Conservation (phyloP, 2,888 invertebrate genomes). For the Brassicogethes aeneus region DNA sequence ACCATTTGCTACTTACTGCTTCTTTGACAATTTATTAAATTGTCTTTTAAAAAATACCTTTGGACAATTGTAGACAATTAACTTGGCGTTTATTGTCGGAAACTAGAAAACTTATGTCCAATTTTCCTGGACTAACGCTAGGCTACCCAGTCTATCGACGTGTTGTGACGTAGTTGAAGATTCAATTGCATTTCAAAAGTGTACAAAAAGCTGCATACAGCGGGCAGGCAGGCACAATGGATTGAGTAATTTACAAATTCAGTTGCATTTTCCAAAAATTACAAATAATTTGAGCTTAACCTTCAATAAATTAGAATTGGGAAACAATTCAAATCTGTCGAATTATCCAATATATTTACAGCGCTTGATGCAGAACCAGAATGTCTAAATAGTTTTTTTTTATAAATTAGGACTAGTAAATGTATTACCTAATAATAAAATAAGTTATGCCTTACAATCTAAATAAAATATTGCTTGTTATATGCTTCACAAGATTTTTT, state of each 20-base stretch:
- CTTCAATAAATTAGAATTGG: slow-evolving; percentile 7
- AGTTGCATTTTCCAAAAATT: slow-evolving; percentile 15
- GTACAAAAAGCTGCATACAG: slow-evolving; percentile 20
- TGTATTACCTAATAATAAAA: neutral
- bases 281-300: slow-evolving; percentile 14
- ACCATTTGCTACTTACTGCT: too few relatives aligned
- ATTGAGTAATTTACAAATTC: slow-evolving; percentile 30
- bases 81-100: too few relatives aligned
- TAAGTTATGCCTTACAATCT: neutral
- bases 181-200: neutral
- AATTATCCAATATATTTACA: slow-evolving; percentile 8
- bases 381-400: neutral
- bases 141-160: too few relatives aligned
- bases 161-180: too few relatives aligned
- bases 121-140: too few relatives aligned
- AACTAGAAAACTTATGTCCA: too few relatives aligned
- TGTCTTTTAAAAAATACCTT: too few relatives aligned
- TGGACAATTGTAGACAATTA: too few relatives aligned
- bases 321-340: neutral
- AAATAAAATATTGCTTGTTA: neutral
- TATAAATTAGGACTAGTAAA: neutral
- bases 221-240: slow-evolving; percentile 36
- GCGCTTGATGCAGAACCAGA: neutral
- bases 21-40: too few relatives aligned
- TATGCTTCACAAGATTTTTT: neutral